phyloP scores from a whole-genome alignment of 2,113 vertebrate genomes.

The Casuarius casuarius region DNA sequence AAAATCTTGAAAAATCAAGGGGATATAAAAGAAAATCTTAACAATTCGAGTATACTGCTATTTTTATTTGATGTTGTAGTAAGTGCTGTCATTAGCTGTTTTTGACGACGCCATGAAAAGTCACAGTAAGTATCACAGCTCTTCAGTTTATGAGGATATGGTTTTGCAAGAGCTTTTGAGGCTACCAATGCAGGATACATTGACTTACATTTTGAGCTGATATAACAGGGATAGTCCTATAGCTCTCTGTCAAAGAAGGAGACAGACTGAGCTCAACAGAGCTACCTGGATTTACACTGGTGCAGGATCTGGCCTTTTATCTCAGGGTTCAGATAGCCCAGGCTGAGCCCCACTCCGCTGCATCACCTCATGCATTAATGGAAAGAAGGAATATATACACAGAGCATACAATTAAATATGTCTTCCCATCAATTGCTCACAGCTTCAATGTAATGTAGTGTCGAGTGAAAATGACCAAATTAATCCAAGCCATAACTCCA shows the following conservation, averaged over 20 bases:
- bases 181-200: not conserved
- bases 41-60: not conserved
- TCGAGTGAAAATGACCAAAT: not conserved
- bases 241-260: not conserved
- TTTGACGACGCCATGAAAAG: not conserved
- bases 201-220: not conserved
- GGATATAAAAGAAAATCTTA: not conserved
- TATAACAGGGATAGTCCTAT: not conserved
- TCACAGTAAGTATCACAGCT: not conserved
- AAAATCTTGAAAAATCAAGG: not conserved
- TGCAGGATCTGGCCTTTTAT: not conserved
- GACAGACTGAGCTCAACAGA: not conserved
- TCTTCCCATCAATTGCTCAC: not conserved
- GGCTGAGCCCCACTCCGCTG: not conserved
- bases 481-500: not conserved
- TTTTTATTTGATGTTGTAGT: not conserved
- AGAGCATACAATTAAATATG: not conserved
- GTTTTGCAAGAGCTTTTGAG: not conserved
- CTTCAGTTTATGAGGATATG: not conserved
- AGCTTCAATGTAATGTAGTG: not conserved
- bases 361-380: not conserved
- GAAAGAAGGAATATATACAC: not conserved
- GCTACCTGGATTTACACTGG: not conserved
- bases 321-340: not conserved
- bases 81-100: not conserved